A percentile compares a stretch with the other conserved stretches of the same genome.
phyloP scores from a whole-genome alignment of 2,113 vertebrate species.

The Notothenia rossii region DNA sequence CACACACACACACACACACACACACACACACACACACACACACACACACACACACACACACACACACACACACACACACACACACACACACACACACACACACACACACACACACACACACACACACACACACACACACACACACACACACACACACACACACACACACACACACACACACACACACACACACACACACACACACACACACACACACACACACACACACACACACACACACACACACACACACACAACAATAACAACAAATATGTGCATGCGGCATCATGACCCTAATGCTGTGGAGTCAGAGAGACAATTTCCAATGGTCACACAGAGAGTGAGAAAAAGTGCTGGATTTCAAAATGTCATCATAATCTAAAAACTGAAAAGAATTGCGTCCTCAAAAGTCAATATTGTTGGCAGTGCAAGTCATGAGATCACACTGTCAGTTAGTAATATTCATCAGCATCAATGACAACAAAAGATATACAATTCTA shows the following conservation, averaged over 20 bases:
- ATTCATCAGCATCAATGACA: too few species aligned
- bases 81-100: slow-evolving; percentile 17
- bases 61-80: slow-evolving; percentile 28
- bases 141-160: slow-evolving; percentile 28
- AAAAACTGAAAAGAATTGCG: background rate
- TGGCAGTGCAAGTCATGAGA: background rate
- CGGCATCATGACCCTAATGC: too few species aligned
- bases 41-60: slow-evolving; percentile 21
- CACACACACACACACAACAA: background rate
- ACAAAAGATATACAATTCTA: too few species aligned
- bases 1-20: slow-evolving; percentile 9
- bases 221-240: slow-evolving; percentile 12
- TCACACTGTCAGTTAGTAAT: background rate
- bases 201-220: slow-evolving; percentile 28
- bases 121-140: slow-evolving; percentile 21
- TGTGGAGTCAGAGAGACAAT: too few species aligned
- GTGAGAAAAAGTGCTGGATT: too few species aligned
- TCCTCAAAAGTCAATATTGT: background rate
- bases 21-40: slow-evolving; percentile 15
- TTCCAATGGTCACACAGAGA: too few species aligned
- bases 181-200: slow-evolving; percentile 12
- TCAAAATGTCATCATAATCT: too few species aligned
- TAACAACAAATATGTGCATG: too few species aligned
- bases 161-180: too few species aligned
- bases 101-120: slow-evolving; percentile 13